A percentile compares a stretch with the other conserved stretches of the same genome.
Evolutionary conservation across 2,113 vertebrate genomes (phyloP).

Genomic region (Gnathonemus echidnorhynchus): DNA sequence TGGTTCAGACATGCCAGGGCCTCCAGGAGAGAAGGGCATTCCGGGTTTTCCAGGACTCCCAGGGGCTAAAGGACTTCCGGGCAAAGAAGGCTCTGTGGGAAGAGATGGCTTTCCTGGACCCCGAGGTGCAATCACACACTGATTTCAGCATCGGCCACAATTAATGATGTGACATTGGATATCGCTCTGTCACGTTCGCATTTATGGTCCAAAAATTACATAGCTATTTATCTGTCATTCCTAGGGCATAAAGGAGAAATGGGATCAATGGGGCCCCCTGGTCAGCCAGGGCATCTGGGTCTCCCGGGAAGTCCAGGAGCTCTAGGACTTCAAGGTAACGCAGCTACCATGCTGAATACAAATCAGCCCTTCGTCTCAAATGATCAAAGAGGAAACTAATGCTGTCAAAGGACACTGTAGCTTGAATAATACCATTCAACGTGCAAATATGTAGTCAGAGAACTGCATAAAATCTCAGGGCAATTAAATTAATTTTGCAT

Average conservation of each 20-base stretch:
- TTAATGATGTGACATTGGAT: background rate
- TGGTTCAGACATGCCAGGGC: slow-evolving; percentile 84
- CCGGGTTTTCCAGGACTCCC: slow-evolving; percentile 68
- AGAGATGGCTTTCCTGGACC: slow-evolving; percentile 70
- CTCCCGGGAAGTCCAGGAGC: slow-evolving; percentile 61
- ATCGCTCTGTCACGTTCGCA: background rate
- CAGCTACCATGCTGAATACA: background rate
- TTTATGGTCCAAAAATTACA: background rate
- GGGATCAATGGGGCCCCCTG: slow-evolving; percentile 85
- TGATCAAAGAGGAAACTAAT: background rate
- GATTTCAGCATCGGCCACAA: background rate
- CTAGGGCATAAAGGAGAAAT: slow-evolving; percentile 90
- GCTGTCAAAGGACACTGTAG: background rate
- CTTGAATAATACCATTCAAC: background rate
- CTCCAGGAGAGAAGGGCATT: slow-evolving; percentile 81
- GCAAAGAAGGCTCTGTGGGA: slow-evolving; percentile 67
- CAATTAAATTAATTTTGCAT: background rate
- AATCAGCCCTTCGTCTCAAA: background rate
- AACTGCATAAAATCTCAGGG: background rate
- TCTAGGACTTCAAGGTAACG: slow-evolving; percentile 77
- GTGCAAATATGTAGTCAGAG: background rate
- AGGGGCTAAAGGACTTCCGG: slow-evolving; percentile 70
- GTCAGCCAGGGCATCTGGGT: slow-evolving; percentile 69
- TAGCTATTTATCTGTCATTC: slow-evolving; percentile 15
- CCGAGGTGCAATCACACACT: slow-evolving; percentile 60